These are phyloP conservation scores for Diorhabda elongata DNA, from an alignment of 1,140 invertebrate species.

Conservation along the genomic window DNA sequence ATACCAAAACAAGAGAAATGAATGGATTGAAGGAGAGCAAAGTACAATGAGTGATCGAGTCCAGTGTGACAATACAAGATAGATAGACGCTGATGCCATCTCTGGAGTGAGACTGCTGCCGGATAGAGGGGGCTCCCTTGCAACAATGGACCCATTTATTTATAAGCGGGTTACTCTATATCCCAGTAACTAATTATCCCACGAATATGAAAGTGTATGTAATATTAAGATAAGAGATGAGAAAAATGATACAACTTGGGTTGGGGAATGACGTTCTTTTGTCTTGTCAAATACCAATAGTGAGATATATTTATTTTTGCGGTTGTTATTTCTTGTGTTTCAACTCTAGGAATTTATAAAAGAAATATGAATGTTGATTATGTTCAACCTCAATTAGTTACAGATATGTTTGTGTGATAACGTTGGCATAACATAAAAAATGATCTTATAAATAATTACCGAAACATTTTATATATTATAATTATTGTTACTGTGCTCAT, in stretches of 20 bases:
- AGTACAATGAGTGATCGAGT: slow-evolving; percentile 45
- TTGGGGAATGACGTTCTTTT: neutral
- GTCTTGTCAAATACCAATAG: neutral
- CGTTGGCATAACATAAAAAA: too few species aligned
- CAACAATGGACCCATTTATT: slow-evolving; percentile 43
- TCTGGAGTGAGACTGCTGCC: slow-evolving; percentile 36
- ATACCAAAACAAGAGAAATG: slow-evolving; percentile 33
- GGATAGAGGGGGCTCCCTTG: slow-evolving; percentile 27
- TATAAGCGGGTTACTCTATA: slow-evolving; percentile 25
- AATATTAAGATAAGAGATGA: slow-evolving; percentile 3
- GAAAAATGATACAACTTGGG: neutral
- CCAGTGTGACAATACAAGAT: slow-evolving; percentile 46
- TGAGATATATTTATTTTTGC: neutral
- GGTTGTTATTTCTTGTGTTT: neutral
- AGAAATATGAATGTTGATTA: too few species aligned
- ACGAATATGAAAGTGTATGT: slow-evolving; percentile 14
- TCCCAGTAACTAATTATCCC: slow-evolving; percentile 21
- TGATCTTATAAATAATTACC: too few species aligned
- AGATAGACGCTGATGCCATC: slow-evolving; percentile 44
- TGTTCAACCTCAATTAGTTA: too few species aligned
- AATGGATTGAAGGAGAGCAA: slow-evolving; percentile 42
- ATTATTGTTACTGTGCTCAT: too few species aligned
- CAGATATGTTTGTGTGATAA: too few species aligned
- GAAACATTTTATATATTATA: too few species aligned
- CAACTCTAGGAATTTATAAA: too few species aligned